phyloP scores from a whole-genome alignment of 2,888 invertebrate genomes.

The Schizotus pectinicornis region DNA sequence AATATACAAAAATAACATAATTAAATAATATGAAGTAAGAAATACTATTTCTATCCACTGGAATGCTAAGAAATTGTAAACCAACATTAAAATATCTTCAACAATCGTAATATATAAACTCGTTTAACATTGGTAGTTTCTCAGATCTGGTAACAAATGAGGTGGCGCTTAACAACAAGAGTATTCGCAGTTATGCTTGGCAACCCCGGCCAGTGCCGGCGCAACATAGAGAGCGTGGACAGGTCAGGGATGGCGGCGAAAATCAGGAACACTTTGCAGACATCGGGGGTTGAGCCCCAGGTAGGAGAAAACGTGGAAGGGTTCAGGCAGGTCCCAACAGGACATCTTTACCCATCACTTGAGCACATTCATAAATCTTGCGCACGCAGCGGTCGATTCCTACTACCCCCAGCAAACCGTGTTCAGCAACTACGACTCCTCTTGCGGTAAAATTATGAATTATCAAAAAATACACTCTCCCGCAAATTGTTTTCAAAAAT shows the following conservation, averaged over 20 bases:
- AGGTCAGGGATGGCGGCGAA: not conserved
- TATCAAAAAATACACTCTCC: no score
- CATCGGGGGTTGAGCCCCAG: no score
- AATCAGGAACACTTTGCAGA: no score
- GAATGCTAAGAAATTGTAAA: conserved; percentile 53
- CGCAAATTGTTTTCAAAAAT: no score
- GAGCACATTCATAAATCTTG: no score
- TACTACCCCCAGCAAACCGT: no score
- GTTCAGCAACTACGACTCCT: no score
- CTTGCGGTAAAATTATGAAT: no score
- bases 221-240: not conserved
- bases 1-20: conserved; percentile 47
- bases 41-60: conserved; percentile 49
- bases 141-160: conserved; percentile 57
- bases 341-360: no score
- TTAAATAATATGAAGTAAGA: conserved; percentile 41
- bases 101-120: conserved; percentile 35
- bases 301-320: no score
- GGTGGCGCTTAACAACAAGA: conserved; percentile 34
- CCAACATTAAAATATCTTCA: conserved; percentile 42
- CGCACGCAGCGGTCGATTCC: no score
- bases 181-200: conserved; percentile 16
- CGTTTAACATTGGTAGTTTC: conserved; percentile 41
- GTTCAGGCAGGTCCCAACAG: no score
- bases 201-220: not conserved